Base-by-base conservation (phyloP, 30 jellyfish, hydroid and myxozoan genomes). In the Chironex yamaguchii region DNA sequence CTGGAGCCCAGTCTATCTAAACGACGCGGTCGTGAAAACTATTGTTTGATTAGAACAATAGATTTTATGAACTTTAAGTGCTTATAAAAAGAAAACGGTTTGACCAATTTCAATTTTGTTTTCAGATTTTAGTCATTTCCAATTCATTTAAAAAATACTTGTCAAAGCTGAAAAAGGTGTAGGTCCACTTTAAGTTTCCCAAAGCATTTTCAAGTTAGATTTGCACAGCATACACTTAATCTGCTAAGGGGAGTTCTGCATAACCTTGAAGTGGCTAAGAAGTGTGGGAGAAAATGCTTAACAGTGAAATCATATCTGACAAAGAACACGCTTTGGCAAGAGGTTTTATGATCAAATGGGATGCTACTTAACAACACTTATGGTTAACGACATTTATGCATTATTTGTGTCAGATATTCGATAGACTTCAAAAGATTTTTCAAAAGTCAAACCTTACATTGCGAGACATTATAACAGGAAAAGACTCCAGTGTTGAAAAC, bases 251-350 rank as follows among this genome's bases (percentile, higher is more conserved):
- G 84, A 42, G 85, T 81, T 6, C 76, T 62, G 67, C 84, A 81
- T 42, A 81, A 81, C 85, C 85, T 81, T 35, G 91, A 81, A 35
- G 85, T 84, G 11, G 91, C 84, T 31, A 29, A 81, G 66, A 66
- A 27, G 72, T 81, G 82, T 81, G 36, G 49, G 29, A 34, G 81
- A 81, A 81, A 35, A 62, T 81, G 84, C 2, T 65, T 14, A n/a
- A 26, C 21, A 75, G 91, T 54, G 36, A 67, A 81, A 62, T 81
- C 67, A 65, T 75, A 24, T 9, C 91, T 3, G 91, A 81, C 29
- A 81, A 26, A 52, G 85, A 81, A 62, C 81, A 32, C 74, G 30
- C 34, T 30, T 62, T 81, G 84, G 91, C 54, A 42, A 82, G 29
- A 81, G 84, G 90, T 29, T 79, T 79, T 79, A 29, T 31, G 1